Conservation (phyloP, 2,888 invertebrate genomes). For the Tachina lurida region DNA sequence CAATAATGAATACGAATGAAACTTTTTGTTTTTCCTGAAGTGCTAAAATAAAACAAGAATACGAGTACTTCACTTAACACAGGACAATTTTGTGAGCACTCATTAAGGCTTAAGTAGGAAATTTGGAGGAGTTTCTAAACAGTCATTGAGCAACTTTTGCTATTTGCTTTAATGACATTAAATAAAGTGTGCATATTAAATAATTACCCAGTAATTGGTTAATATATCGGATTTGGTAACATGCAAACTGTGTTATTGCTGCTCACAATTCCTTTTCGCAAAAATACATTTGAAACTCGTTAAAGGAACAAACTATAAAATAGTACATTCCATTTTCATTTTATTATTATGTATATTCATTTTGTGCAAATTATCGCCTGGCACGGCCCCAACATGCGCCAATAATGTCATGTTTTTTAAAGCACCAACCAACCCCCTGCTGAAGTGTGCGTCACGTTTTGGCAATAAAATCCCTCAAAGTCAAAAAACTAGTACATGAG, state of each 20-base stretch:
- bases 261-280: background rate
- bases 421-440: background rate
- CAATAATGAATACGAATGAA: conserved; percentile 20
- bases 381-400: conserved; percentile 55
- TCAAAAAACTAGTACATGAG: conserved; percentile 51
- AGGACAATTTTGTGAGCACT: conserved; percentile 43
- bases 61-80: conserved; percentile 49
- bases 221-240: background rate
- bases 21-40: conserved; percentile 3
- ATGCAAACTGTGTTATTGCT: background rate
- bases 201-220: conserved; percentile 5
- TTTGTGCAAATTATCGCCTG: conserved; percentile 49
- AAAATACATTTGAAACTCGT: background rate
- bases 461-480: conserved; percentile 73
- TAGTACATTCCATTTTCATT: background rate
- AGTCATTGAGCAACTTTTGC: conserved; percentile 2
- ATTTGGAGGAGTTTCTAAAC: conserved; percentile 28
- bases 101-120: conserved; percentile 21
- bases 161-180: background rate
- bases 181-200: conserved; percentile 18
- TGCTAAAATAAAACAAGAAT: conserved; percentile 21
- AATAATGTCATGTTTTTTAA: conserved; percentile 39
- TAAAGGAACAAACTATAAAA: conserved; percentile 12
- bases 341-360: conserved; percentile 1
- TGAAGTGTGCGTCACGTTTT: conserved; percentile 67